Conservation (phyloP, 2,797 vertebrate genomes). For the Novumbra hubbsi region DNA sequence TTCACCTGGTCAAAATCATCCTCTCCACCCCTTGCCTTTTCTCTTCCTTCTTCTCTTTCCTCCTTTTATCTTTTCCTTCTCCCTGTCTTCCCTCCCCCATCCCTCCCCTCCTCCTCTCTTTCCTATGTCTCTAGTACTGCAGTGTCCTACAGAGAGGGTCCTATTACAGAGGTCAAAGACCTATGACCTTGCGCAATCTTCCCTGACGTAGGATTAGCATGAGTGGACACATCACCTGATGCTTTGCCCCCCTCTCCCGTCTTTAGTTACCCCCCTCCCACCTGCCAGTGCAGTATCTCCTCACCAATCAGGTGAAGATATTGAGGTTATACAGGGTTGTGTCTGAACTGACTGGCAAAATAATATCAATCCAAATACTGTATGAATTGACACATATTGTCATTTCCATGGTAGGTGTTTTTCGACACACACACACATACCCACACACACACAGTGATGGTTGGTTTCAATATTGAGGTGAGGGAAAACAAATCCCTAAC, state of each 20-base stretch:
- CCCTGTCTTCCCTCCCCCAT: background rate
- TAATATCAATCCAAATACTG: too few species aligned
- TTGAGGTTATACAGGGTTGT: too few species aligned
- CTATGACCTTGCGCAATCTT: conserved; percentile 19
- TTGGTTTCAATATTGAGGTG: too few species aligned
- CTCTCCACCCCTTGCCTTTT: background rate
- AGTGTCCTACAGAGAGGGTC: conserved; percentile 1
- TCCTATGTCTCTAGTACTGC: background rate
- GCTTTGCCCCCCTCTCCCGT: background rate
- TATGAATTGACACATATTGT: too few species aligned
- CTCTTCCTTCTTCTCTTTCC: background rate
- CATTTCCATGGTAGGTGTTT: too few species aligned
- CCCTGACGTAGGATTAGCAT: background rate
- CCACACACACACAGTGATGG: too few species aligned
- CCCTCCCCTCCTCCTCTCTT: background rate
- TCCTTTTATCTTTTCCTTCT: background rate
- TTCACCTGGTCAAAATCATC: too few species aligned
- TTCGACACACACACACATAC: too few species aligned
- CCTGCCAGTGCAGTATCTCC: background rate
- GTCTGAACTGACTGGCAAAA: too few species aligned
- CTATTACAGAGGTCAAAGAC: conserved; percentile 11
- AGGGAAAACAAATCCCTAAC: too few species aligned
- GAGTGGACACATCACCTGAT: conserved; percentile 10
- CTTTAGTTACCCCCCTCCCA: background rate
- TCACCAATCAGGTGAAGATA: background rate